These are phyloP conservation scores for Elanoides forficatus DNA, from an alignment of 2,113 vertebrate species.

Conservation along the genomic window DNA sequence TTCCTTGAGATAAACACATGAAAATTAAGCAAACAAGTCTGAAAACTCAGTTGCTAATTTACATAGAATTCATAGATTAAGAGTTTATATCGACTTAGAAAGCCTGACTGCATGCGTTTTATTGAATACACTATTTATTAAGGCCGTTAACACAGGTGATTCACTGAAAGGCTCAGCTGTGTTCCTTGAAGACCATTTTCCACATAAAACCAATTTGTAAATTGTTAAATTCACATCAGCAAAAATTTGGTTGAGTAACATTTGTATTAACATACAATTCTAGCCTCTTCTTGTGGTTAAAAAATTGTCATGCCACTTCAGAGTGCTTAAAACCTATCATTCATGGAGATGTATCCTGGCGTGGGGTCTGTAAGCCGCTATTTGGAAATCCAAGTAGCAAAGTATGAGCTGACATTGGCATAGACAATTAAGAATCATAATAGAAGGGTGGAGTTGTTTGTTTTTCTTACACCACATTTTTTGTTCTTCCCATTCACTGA, in stretches of 20 bases:
- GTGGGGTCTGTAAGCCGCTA: not conserved
- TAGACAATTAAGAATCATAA: not conserved
- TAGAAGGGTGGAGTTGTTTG: not conserved
- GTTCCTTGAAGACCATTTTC: not conserved
- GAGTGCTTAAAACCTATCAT: not conserved
- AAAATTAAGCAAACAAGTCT: not conserved
- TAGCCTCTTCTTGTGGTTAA: not conserved
- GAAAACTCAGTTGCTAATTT: not conserved
- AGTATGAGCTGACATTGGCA: not conserved
- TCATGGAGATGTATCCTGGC: not conserved
- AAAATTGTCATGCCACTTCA: not conserved
- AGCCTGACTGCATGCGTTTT: not conserved
- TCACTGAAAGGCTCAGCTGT: not conserved
- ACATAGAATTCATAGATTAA: not conserved
- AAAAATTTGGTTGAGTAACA: not conserved
- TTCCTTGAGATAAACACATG: not conserved
- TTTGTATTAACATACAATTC: not conserved
- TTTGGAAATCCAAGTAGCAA: not conserved
- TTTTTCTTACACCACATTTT: not conserved
- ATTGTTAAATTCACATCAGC: not conserved
- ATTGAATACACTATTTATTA: not conserved
- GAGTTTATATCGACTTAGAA: not conserved
- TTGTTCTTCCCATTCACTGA: not conserved
- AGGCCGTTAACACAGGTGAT: not conserved
- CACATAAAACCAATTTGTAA: not conserved